These are phyloP conservation scores for Anhinga anhinga DNA, from an alignment of 2,113 vertebrate genomes.

Conservation along the genomic window DNA sequence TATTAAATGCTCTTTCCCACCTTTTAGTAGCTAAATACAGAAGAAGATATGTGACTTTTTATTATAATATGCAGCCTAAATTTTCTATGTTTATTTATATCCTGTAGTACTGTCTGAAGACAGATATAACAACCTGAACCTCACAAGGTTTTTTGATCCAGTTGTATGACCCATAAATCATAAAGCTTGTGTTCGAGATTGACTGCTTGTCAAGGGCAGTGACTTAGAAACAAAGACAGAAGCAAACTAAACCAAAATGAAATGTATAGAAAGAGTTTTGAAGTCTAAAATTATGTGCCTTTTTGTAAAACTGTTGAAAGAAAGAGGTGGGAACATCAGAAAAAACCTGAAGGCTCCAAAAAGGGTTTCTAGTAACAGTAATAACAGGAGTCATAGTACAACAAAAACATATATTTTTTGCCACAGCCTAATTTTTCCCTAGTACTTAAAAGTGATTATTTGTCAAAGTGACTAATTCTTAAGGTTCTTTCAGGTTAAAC, in stretches of 20 bases:
- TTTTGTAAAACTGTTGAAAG: neutral
- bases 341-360: neutral
- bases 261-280: neutral
- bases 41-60: conserved; percentile 38
- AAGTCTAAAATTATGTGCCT: neutral
- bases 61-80: conserved; percentile 21
- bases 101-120: neutral
- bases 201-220: conserved; percentile 17
- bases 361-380: neutral
- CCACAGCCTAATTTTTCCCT: neutral
- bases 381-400: neutral
- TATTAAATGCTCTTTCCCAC: conserved; percentile 11
- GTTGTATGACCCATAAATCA: conserved; percentile 14
- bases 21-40: conserved; percentile 45
- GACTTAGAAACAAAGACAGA: conserved; percentile 9
- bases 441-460: neutral
- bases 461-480: neutral
- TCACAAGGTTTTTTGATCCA: neutral
- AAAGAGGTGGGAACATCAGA: neutral
- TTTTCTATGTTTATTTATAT: conserved; percentile 60
- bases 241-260: neutral
- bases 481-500: neutral
- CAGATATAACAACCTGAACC: conserved; percentile 33
- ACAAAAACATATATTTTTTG: neutral
- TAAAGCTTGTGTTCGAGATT: conserved; percentile 3